A percentile compares a stretch with the other conserved stretches of the same genome.
Conservation (phyloP, 2,888 invertebrate species). For the Biston stratarius region DNA sequence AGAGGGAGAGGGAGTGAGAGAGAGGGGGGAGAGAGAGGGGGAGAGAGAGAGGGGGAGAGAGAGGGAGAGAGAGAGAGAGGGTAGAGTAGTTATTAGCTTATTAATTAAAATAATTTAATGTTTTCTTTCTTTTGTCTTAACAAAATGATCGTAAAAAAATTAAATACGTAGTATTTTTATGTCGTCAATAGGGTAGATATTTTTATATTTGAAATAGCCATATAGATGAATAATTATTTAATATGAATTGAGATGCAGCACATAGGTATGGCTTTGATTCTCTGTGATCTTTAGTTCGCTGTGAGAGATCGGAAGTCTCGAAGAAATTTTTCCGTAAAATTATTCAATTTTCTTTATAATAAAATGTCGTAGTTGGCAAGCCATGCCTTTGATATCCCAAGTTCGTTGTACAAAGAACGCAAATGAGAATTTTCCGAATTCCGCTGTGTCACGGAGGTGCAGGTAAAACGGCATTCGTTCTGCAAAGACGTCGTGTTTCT, state of each 20-base stretch:
- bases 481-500: conserved; percentile 18
- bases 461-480: conserved; percentile 34
- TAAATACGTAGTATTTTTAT: too few relatives aligned
- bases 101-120: too few relatives aligned
- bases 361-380: conserved; percentile 30
- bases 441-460: conserved; percentile 25
- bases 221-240: neutral
- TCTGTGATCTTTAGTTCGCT: neutral
- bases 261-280: too few relatives aligned
- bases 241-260: too few relatives aligned
- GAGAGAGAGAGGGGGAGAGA: too few relatives aligned
- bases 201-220: too few relatives aligned
- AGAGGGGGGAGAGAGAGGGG: too few relatives aligned
- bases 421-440: conserved; percentile 37
- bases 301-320: neutral
- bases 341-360: conserved; percentile 32
- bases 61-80: too few relatives aligned
- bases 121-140: too few relatives aligned
- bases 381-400: conserved; percentile 24
- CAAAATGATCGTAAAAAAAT: too few relatives aligned
- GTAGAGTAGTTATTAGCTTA: too few relatives aligned
- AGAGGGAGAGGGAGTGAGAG: too few relatives aligned
- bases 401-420: conserved; percentile 33
- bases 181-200: neutral
- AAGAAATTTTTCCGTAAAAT: neutral